phyloP scores from a whole-genome alignment of 1,140 invertebrate species.

The Tenebrio molitor region DNA sequence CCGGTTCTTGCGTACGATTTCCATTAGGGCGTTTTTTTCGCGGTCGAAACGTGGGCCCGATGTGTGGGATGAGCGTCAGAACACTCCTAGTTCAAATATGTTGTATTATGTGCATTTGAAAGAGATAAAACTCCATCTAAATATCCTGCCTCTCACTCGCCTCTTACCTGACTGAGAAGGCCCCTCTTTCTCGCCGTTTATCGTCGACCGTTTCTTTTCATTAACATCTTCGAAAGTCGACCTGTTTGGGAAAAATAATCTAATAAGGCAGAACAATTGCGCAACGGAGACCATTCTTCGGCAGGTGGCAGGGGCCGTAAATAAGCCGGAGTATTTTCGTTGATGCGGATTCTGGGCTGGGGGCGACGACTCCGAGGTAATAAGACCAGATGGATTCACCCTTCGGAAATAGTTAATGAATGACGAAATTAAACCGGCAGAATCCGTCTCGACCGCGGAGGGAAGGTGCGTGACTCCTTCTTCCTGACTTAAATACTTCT shows the following conservation, averaged over 20 bases:
- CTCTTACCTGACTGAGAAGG: slow-evolving; percentile 38
- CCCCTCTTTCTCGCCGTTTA: slow-evolving; percentile 29
- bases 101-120: slow-evolving; percentile 59
- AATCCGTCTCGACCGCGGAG: too few species aligned
- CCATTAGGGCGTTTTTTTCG: slow-evolving; percentile 52
- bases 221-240: slow-evolving; percentile 27
- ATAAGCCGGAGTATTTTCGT: neutral
- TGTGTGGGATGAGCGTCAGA: slow-evolving; percentile 56
- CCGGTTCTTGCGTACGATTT: slow-evolving; percentile 51
- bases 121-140: slow-evolving; percentile 56
- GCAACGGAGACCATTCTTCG: neutral
- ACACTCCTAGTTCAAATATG: slow-evolving; percentile 63
- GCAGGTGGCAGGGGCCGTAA: neutral
- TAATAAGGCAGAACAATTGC: slow-evolving; percentile 17
- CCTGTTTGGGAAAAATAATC: slow-evolving; percentile 12
- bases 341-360: neutral
- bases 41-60: slow-evolving; percentile 56
- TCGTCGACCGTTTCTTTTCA: neutral
- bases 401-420: slow-evolving; percentile 7
- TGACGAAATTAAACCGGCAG: too few species aligned
- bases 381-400: neutral
- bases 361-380: neutral
- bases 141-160: slow-evolving; percentile 39
- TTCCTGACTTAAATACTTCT: too few species aligned
- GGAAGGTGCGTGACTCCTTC: too few species aligned